A percentile compares a stretch with the other conserved stretches of the same genome.
phyloP scores from a whole-genome alignment of 2,113 vertebrate species.

The Hassar affinis region DNA sequence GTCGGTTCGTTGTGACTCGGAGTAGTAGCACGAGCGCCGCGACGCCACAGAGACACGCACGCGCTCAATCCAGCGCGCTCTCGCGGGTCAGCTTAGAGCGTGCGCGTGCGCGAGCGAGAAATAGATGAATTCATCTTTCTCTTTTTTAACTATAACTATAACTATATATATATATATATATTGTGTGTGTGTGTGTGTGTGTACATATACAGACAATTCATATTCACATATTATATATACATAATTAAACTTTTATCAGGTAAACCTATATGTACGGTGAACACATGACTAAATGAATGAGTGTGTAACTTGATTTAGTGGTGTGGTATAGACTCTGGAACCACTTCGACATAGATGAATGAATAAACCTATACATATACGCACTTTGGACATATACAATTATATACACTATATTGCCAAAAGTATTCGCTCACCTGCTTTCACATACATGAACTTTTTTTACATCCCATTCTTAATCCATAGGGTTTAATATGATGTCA shows the following conservation, averaged over 20 bases:
- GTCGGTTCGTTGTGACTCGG: not conserved
- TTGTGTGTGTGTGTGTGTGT: too few species aligned
- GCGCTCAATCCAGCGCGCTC: constrained; percentile 19
- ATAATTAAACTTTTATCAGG: not conserved
- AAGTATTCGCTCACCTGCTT: too few species aligned
- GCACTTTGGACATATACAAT: too few species aligned
- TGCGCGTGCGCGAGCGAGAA: not conserved
- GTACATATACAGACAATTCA: not conserved
- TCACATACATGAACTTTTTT: too few species aligned
- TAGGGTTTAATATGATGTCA: too few species aligned
- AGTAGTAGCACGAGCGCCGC: constrained; percentile 2
- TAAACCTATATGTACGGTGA: not conserved
- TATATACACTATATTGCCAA: too few species aligned
- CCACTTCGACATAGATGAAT: too few species aligned
- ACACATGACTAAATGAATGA: not conserved
- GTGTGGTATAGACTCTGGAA: too few species aligned
- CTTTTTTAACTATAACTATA: too few species aligned
- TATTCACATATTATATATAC: not conserved
- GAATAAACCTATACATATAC: too few species aligned
- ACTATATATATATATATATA: too few species aligned
- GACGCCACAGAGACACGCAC: constrained; percentile 11
- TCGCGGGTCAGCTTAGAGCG: not conserved
- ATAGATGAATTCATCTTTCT: not conserved
- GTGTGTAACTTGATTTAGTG: not conserved
- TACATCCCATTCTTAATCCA: too few species aligned